Base-by-base conservation (phyloP, 2,888 invertebrate species). In the Gymnoscelis rufifasciata region DNA sequence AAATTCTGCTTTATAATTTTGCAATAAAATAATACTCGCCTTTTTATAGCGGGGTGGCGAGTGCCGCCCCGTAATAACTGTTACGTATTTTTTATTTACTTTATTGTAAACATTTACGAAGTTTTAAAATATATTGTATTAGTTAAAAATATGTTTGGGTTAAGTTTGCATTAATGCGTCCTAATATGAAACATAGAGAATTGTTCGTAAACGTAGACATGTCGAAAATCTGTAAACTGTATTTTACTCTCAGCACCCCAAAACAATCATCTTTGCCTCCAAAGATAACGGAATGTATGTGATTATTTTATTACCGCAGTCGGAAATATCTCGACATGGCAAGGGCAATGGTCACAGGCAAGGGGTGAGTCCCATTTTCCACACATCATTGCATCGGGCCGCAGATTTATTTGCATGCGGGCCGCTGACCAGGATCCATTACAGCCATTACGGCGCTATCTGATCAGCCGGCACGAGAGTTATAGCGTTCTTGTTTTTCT, bases 391-490 rank as follows among this genome's bases (percentile, higher is more conserved):
- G 88, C 88, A 87, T 88, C 73, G 81, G 83, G 77, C 74, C 80
- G 79, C 81, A 84, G 88, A 89, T 89, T 89, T 89, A 89, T 89
- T 89, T 88, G 89, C 89, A 88, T 89, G 89, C 87, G 88, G 88
- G 87, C 87, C 82, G 86, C 86, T 88, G 88, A 84, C 86, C 88
- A 88, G 87, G 88, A 88, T 83, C 83, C 84, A 88, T 88, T 88
- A 88, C 79, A 77, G 80, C 88, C 87, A 86, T 88, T 88, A 88
- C 78, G 71, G 60, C 62, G 69, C 68, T 88, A 88, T 88, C 88
- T 83, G 88, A 88, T 88, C 81, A 83, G 78, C 79, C 87, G 81
- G 77, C 73, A 77, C 73, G 70, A 88, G 87, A 88, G 80, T 88
- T 86, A 88, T 87, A 70, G 80, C 72, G 71, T 78, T 76, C 77